Base-by-base conservation (phyloP, 2,113 vertebrate genomes). In the Tachysurus vachellii region DNA sequence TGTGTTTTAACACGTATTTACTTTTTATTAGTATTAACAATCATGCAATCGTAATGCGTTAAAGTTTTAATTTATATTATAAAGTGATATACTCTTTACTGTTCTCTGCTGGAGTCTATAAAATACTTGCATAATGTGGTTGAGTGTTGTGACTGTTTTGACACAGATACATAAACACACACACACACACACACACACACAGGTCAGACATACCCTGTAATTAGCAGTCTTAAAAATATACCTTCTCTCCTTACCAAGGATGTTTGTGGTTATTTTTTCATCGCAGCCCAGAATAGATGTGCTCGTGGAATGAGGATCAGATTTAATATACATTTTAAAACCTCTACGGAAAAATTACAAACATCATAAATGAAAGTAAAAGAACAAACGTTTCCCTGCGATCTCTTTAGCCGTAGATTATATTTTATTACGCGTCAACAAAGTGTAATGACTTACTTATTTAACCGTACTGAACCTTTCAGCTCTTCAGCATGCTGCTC, bases 201-300 rank as follows among this genome's bases (percentile, higher is more conserved):
- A 54, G 31, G 57, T 88, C 75, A 89, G 57, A 14, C 68, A 71
- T 44, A 53, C 28, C 16, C 36, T 68, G 21, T 57, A 77, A 77
- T 23, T 68, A 85, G 44, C 85, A 79, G 50, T 68, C 56, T 80
- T 85, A 85, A 89, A 90, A 87, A 89, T 89, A 85, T 26, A 80
- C 71, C 64, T 17, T 42, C 70, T 88, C 85, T 86, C 17, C 47
- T 84, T 86, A 88, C 87, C 44, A 2, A 64, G 80, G 83, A 79
- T 82, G 81, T 59, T 54, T 28, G 61, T n/a, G 47, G 26, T 21
- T 76, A 85, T 89, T 77, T 88, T 73, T 66, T 50, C 53, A 12
- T 16, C 14, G 26, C 85, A n/a, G 7, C 77, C 28, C 75, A 42
- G 28, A 86, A 36, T 79, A 64, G 56, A 11, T 88, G 77, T 61